Conservation (phyloP, 1,140 invertebrate species). For the Cotesia vestalis region DNA sequence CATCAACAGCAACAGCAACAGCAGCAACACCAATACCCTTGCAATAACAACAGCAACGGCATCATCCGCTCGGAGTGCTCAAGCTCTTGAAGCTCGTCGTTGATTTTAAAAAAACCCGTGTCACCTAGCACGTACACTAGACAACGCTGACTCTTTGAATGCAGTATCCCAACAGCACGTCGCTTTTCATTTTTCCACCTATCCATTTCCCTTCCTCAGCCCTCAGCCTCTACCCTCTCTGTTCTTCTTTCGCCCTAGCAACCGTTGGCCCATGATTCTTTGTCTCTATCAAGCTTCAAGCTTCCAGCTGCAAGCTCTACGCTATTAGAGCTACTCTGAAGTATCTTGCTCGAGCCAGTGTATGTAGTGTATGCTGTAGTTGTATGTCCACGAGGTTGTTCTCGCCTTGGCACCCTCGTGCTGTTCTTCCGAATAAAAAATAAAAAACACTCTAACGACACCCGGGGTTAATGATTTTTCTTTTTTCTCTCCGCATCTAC, state of each 20-base stretch:
- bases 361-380: neutral
- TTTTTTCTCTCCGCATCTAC: constrained; percentile 24
- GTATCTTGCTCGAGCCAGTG: neutral
- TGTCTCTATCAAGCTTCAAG: neutral
- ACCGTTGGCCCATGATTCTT: neutral
- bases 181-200: constrained; percentile 37
- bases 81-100: too few relatives aligned
- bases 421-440: constrained; percentile 5
- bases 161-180: constrained; percentile 4
- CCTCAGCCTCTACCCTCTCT: neutral
- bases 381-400: neutral
- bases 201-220: neutral
- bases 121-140: constrained; percentile 40
- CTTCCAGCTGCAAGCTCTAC: constrained; percentile 13
- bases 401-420: neutral
- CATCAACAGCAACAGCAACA: too few relatives aligned
- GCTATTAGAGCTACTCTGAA: constrained; percentile 16
- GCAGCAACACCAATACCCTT: neutral
- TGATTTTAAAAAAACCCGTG: constrained; percentile 34
- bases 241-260: neutral
- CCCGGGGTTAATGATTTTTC: constrained; percentile 39
- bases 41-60: constrained; percentile 1
- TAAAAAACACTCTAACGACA: constrained; percentile 40
- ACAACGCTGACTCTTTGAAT: constrained; percentile 35
- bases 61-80: neutral